Conservation (phyloP, 2,888 invertebrate genomes). For the Hypercompe scribonia region DNA sequence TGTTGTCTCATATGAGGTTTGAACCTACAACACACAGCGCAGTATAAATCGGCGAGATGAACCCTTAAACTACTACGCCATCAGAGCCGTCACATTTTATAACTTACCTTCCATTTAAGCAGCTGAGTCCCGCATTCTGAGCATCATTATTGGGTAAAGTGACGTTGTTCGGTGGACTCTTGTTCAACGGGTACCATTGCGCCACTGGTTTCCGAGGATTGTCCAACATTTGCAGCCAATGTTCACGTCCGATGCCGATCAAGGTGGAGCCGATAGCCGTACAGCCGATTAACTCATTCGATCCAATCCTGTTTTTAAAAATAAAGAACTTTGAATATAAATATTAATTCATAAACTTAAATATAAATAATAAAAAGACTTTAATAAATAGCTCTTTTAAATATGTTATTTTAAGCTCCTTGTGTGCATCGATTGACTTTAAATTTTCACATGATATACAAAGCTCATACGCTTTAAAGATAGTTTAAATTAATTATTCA, state of each 20-base stretch:
- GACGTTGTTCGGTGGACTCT: conserved; percentile 89
- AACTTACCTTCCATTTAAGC: conserved; percentile 89
- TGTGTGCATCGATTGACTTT: too few relatives aligned
- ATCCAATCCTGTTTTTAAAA: conserved; percentile 89
- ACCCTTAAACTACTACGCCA: not conserved
- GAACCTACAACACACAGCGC: not conserved
- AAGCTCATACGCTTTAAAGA: too few relatives aligned
- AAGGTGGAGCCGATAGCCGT: conserved; percentile 92
- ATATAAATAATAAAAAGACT: not conserved
- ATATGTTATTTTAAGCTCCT: too few relatives aligned
- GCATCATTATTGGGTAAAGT: conserved; percentile 84
- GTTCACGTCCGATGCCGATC: conserved; percentile 92
- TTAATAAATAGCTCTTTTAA: not conserved
- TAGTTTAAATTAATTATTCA: too few relatives aligned
- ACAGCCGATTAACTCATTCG: conserved; percentile 95
- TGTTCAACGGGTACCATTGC: conserved; percentile 93
- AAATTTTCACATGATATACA: too few relatives aligned
- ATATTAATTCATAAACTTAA: not conserved
- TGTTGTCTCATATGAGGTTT: not conserved
- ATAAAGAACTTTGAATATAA: not conserved
- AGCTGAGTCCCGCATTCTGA: conserved; percentile 88
- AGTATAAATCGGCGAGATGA: not conserved
- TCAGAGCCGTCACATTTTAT: not conserved
- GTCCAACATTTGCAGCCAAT: conserved; percentile 94
- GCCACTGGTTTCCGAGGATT: conserved; percentile 93